Base-by-base conservation (phyloP, 2,113 vertebrate species). In the Brachionichthys hirsutus region DNA sequence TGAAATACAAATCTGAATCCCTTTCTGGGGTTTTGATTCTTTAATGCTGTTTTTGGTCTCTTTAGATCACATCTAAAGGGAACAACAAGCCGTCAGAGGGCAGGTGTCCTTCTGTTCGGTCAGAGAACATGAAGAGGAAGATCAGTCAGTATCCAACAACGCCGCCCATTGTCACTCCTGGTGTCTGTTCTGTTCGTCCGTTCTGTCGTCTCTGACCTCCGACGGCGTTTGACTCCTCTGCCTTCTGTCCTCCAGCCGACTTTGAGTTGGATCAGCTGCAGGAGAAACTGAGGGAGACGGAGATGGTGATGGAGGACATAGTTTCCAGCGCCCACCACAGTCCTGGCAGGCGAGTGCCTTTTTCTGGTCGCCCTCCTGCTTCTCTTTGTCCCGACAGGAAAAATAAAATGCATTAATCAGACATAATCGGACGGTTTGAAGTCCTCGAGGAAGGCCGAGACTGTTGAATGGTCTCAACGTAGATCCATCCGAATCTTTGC, bases 271-370 rank as follows among this genome's bases (percentile, higher is more conserved):
- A 86, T 48, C 95, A 99, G 75, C 94, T 99, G 45, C 95, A 98
- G 86, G 95, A 98, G 82, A 95, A 94, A 80, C 89, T 98, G 77
- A 92, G 88, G 66, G 95, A 97, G 73, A 98, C 96, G 0, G 96
- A 98, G 85, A 84, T 93, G 84, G 94, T 94, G 63, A 97, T 99
- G 94, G 95, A 98, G 92, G 94, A 92, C 65, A 91, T 98, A 9
- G 95, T 98, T 64, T 94, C 87, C 54, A 91, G 89, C 59, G 91
- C 93, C 48, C 92, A 92, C 58, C 91, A 91, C 78, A 86, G 91
- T 65, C 89, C 88, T 52, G 89, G 93, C 69, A 95, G 93, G 95
- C 98, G 80, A 43, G 75, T 41, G 34, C 19, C 41, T 35, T 1
- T 12, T 12, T 35, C 12, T 19, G 6, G 6, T 2, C 18, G 0